Conservation (phyloP, 1,140 invertebrate species). For the Euschistus heros region DNA sequence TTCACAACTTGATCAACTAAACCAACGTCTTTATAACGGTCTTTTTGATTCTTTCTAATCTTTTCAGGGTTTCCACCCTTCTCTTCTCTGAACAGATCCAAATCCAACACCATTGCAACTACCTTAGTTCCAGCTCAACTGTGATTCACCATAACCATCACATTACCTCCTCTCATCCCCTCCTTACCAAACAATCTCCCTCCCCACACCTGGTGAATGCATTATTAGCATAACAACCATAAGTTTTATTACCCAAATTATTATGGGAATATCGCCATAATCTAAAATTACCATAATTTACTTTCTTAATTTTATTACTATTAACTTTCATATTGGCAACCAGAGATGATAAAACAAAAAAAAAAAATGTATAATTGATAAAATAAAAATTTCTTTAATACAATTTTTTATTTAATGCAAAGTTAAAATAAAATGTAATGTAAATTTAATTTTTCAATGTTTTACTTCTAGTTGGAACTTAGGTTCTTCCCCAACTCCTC, state of each 20-base stretch:
- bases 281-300: too few species aligned
- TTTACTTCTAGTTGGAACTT: not conserved
- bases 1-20: constrained; percentile 87
- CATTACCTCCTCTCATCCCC: not conserved
- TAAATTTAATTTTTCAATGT: too few species aligned
- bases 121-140: too few species aligned
- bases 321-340: too few species aligned
- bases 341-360: too few species aligned
- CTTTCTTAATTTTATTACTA: too few species aligned
- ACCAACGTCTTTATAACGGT: constrained; percentile 85
- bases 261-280: not conserved
- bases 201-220: not conserved
- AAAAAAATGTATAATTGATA: too few species aligned
- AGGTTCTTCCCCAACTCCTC: constrained; percentile 1
- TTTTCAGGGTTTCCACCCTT: constrained; percentile 89
- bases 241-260: not conserved
- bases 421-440: too few species aligned
- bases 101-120: constrained; percentile 83
- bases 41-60: constrained; percentile 82
- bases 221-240: constrained; percentile 72
- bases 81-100: constrained; percentile 91
- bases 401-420: too few species aligned
- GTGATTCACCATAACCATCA: not conserved
- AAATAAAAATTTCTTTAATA: too few species aligned
- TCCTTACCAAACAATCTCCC: not conserved